Evolutionary conservation across 1,140 invertebrate genomes (phyloP).

Genomic region (Zaprionus inermis): DNA sequence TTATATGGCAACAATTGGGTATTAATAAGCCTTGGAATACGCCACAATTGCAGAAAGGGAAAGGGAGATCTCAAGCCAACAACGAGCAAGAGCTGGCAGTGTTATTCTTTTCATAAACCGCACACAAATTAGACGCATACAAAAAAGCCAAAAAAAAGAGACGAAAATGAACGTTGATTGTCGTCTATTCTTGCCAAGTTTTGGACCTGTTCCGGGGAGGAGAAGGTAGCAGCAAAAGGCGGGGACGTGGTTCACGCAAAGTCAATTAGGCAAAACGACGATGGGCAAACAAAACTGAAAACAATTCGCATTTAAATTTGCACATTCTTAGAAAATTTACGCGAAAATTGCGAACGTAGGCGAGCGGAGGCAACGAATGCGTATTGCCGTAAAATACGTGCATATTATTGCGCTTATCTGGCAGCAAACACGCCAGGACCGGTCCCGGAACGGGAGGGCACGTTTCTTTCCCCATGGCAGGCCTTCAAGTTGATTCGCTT

Average conservation of each 20-base stretch:
- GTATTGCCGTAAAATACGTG: conserved; percentile 72
- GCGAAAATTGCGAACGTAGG: conserved; percentile 14
- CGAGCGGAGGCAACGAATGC: neutral
- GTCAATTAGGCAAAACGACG: conserved; percentile 77
- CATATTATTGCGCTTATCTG: conserved; percentile 81
- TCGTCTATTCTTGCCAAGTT: conserved; percentile 72
- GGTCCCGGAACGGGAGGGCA: conserved; percentile 24
- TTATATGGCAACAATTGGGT: conserved; percentile 53
- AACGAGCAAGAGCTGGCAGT: neutral
- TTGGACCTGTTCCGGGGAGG: conserved; percentile 27
- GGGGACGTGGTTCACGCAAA: conserved; percentile 55
- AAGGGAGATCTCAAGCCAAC: neutral
- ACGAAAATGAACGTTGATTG: conserved; percentile 70
- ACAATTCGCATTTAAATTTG: conserved; percentile 81
- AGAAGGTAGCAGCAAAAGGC: too few relatives aligned
- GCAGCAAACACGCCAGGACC: conserved; percentile 77
- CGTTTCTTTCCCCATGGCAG: conserved; percentile 11
- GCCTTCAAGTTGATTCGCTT: conserved; percentile 65
- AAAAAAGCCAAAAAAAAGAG: conserved; percentile 53
- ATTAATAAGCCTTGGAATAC: conserved; percentile 67
- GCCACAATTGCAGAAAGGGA: conserved; percentile 24
- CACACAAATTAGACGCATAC: conserved; percentile 75
- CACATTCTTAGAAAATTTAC: conserved; percentile 68
- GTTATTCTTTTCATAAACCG: conserved; percentile 64
- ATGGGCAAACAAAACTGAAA: conserved; percentile 74